Evolutionary conservation across 2,888 invertebrate genomes (phyloP), one percentile per base, ranked within the genome.

Genomic region (Metacarcinus magister): DNA sequence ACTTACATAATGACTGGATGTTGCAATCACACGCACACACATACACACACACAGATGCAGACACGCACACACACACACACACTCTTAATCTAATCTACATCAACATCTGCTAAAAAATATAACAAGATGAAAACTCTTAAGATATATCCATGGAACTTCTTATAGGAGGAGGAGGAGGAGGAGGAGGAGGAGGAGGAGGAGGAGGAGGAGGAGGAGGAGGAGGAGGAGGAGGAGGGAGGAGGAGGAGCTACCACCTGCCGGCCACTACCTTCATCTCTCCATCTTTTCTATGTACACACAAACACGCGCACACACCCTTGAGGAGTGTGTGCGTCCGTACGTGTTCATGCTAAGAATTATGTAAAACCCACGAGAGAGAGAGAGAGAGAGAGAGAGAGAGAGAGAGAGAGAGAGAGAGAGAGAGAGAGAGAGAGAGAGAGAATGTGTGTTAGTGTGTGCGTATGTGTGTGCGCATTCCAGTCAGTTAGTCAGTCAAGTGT

Each of bases 61-160:
- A 82, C 75, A 48, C 48, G 2, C 48, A 48, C 75, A 82, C 75
- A 82, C 75, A 82, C 75, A 75, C 75, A 75, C 75, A 75, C 75
- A 75, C 75, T n/a, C 23, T 39, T 39, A 39, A 39, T 39, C 39
- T 39, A 39, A n/a, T n/a, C 4, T 8, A 75, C 75, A 75, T n/a
- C 28, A 75, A 75, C 10, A 54, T 7, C 28, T 82, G 32, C n/a
- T 28, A 7, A 82, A 82, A 82, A 28, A 82, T 67, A 10, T 39
- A 39, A 39, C 39, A 39, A 67, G 4, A 60, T 23, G 60, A 60
- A 60, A 60, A 23, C 23, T 60, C 4, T 3, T 60, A 60, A 19
- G 19, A 82, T 39, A 39, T 39, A 1, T 39, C 39, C 39, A 39
- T 39, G 28, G 75, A 82, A n/a, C n/a, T n/a, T n/a, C n/a, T n/a